Evolutionary conservation across 2,888 invertebrate species (phyloP).

Genomic region (Epinotia nisella): DNA sequence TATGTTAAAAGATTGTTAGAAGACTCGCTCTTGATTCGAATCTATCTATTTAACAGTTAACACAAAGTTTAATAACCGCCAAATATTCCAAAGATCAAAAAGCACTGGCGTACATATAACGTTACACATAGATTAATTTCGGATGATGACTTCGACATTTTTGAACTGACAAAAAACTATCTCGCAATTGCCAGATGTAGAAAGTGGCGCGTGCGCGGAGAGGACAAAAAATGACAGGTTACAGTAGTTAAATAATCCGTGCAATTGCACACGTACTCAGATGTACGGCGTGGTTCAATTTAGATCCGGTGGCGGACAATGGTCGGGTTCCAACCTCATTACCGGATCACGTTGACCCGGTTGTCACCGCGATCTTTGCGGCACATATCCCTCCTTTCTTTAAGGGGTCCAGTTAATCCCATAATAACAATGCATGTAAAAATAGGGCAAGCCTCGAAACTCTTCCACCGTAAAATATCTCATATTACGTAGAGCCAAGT

Average conservation of each 20-base stretch:
- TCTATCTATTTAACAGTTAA: constrained; percentile 7
- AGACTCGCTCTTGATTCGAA: background rate
- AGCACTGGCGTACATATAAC: constrained; percentile 62
- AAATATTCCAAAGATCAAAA: constrained; percentile 48
- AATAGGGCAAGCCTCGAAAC: too few relatives aligned
- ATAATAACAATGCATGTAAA: too few relatives aligned
- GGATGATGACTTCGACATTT: constrained; percentile 72
- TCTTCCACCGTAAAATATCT: too few relatives aligned
- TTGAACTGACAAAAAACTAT: constrained; percentile 73
- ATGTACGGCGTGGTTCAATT: constrained; percentile 78
- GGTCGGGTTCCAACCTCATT: constrained; percentile 72
- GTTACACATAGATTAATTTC: constrained; percentile 63
- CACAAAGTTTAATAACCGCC: constrained; percentile 24
- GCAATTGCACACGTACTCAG: constrained; percentile 80
- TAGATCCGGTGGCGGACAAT: constrained; percentile 65
- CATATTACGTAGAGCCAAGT: too few relatives aligned
- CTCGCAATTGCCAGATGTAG: constrained; percentile 77
- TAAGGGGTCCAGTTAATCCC: background rate
- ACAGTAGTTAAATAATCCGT: constrained; percentile 78
- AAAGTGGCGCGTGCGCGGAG: constrained; percentile 79
- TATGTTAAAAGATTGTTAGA: background rate
- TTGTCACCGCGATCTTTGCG: constrained; percentile 49
- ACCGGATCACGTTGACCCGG: constrained; percentile 59
- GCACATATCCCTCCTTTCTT: background rate
- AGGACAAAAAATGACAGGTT: constrained; percentile 74